Conservation (phyloP, 2,797 vertebrate species). For the Girardinus metallicus region DNA sequence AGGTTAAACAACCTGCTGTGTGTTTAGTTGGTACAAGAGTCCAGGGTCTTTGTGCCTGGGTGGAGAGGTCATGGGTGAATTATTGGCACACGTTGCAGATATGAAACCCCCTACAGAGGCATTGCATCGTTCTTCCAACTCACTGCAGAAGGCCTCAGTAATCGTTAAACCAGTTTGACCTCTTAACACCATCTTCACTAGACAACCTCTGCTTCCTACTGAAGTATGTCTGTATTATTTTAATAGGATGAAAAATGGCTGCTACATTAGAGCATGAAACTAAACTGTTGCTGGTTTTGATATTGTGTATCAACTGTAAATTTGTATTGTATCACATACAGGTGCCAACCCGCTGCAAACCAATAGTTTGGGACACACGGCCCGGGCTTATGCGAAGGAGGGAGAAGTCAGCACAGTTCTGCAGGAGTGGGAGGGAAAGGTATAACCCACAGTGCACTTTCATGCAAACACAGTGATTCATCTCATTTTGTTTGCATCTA, state of each 20-base stretch:
- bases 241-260: neutral
- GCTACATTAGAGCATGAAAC: neutral
- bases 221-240: constrained; percentile 33
- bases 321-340: constrained; percentile 57
- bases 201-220: constrained; percentile 47
- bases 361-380: constrained; percentile 91
- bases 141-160: constrained; percentile 54
- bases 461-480: neutral
- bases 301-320: constrained; percentile 5
- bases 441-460: constrained; percentile 55
- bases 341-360: constrained; percentile 92
- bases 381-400: constrained; percentile 90
- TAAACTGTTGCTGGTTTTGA: neutral
- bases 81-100: constrained; percentile 69
- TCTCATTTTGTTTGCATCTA: neutral
- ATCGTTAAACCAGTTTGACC: constrained; percentile 65
- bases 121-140: constrained; percentile 45
- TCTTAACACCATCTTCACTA: constrained; percentile 46
- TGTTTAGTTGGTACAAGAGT: constrained; percentile 46
- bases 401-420: constrained; percentile 87
- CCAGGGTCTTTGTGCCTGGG: constrained; percentile 29
- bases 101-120: constrained; percentile 61
- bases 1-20: constrained; percentile 55
- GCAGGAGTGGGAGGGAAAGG: constrained; percentile 87
- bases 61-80: constrained; percentile 49